Percentiles rank a stretch among this genome's conserved stretches.
These are phyloP conservation scores for Pollenia griseotomentosa DNA, from an alignment of 2,888 invertebrate genomes.

Conservation along the genomic window DNA sequence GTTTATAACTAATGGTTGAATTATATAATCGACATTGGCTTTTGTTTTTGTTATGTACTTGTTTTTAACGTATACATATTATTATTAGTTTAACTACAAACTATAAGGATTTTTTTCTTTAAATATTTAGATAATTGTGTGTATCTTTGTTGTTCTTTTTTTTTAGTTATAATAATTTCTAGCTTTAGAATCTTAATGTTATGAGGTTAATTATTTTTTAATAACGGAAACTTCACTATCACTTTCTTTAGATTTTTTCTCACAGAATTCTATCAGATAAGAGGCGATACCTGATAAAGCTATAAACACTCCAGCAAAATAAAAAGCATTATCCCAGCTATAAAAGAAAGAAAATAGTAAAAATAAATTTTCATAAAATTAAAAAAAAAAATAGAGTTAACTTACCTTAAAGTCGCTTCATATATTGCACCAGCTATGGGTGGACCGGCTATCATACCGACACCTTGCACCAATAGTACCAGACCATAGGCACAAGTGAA, in stretches of 20 bases:
- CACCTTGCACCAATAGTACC: slow-evolving; percentile 94
- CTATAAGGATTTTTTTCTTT: slow-evolving; percentile 18
- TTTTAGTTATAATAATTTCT: background rate
- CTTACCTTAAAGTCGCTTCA: slow-evolving; percentile 81
- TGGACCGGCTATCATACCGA: slow-evolving; percentile 96
- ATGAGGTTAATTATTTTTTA: slow-evolving; percentile 79
- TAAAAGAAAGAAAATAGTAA: slow-evolving; percentile 39
- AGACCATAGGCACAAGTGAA: slow-evolving; percentile 97
- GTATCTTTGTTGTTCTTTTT: slow-evolving; percentile 28
- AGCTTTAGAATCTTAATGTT: slow-evolving; percentile 77
- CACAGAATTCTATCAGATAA: slow-evolving; percentile 83
- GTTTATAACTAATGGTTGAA: slow-evolving; percentile 37
- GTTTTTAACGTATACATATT: slow-evolving; percentile 36
- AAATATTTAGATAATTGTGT: slow-evolving; percentile 40
- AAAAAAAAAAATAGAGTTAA: slow-evolving; percentile 35
- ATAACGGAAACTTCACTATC: slow-evolving; percentile 82
- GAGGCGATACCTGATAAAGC: slow-evolving; percentile 88
- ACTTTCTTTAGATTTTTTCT: slow-evolving; percentile 82
- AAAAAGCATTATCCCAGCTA: slow-evolving; percentile 91
- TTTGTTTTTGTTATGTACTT: slow-evolving; percentile 6
- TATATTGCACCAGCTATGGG: slow-evolving; percentile 91
- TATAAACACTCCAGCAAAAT: slow-evolving; percentile 92
- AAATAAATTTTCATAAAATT: slow-evolving; percentile 9
- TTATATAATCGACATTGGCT: slow-evolving; percentile 61
- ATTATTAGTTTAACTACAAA: no score